These are phyloP conservation scores for Leptogaster cylindrica DNA, from an alignment of 2,888 invertebrate genomes.

Conservation along the genomic window DNA sequence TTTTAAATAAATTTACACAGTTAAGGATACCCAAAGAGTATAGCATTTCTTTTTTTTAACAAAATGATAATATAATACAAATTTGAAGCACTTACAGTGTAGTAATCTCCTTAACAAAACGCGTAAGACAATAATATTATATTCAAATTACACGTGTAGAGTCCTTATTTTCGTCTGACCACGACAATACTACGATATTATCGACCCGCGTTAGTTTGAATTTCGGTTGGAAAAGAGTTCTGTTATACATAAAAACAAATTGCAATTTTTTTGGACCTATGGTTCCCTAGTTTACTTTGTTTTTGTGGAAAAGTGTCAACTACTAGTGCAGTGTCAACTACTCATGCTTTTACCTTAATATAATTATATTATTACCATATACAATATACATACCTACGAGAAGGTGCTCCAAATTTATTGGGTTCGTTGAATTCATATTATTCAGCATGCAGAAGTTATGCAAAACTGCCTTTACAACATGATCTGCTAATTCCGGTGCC, in stretches of 20 bases:
- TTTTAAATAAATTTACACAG: too few relatives aligned
- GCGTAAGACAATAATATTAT: too few relatives aligned
- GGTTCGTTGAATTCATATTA: neutral
- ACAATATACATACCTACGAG: neutral
- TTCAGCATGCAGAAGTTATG: too few relatives aligned
- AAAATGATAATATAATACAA: neutral
- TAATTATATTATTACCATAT: neutral
- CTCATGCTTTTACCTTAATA: too few relatives aligned
- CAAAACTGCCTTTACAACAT: neutral
- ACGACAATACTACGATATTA: too few relatives aligned
- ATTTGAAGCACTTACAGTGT: neutral
- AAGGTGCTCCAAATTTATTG: neutral
- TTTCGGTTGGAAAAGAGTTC: neutral
- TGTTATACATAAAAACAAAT: neutral
- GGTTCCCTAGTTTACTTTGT: neutral
- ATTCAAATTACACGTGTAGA: too few relatives aligned
- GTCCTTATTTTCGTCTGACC: too few relatives aligned
- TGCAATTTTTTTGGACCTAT: neutral
- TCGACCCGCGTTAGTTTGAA: too few relatives aligned
- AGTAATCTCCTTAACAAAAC: neutral
- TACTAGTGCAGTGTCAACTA: too few relatives aligned
- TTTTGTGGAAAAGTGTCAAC: neutral
- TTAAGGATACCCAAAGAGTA: too few relatives aligned
- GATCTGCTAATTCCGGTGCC: neutral
- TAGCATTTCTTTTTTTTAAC: too few relatives aligned